Evolutionary conservation across 1,140 invertebrate species (phyloP).

Genomic region (Muscidifurax raptorellus): DNA sequence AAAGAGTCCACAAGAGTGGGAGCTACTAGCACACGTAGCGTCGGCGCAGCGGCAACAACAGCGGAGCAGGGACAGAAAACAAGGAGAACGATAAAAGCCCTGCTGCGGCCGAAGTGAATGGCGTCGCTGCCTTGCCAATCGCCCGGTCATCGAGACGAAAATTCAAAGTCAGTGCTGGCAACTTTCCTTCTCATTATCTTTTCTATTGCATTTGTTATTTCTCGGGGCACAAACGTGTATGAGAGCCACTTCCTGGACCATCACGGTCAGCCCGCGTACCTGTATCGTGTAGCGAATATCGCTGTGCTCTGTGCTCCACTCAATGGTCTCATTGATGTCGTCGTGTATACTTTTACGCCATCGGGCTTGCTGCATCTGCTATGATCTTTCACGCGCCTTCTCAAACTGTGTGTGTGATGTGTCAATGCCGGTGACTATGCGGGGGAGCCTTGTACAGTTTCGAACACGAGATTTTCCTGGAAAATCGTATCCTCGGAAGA

Average conservation of each 20-base stretch:
- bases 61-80: constrained; percentile 1
- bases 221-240: not conserved
- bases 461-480: not conserved
- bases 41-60: not conserved
- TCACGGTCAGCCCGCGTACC: not conserved
- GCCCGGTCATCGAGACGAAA: constrained; percentile 63
- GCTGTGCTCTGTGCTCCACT: not conserved
- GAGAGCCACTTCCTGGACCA: not conserved
- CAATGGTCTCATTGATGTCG: not conserved
- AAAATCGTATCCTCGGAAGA: not conserved
- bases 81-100: not conserved
- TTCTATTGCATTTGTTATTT: constrained; percentile 46
- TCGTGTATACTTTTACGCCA: not conserved
- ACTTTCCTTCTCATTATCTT: constrained; percentile 64
- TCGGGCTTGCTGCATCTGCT: not conserved
- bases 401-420: not conserved
- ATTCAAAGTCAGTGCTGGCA: constrained; percentile 73
- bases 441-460: not conserved
- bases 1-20: not conserved
- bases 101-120: constrained; percentile 53
- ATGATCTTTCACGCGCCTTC: not conserved
- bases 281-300: not conserved
- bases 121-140: constrained; percentile 67
- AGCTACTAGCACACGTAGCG: not conserved
- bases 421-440: not conserved